Conservation (phyloP, 2,113 vertebrate species). For the Miniopterus natalensis region DNA sequence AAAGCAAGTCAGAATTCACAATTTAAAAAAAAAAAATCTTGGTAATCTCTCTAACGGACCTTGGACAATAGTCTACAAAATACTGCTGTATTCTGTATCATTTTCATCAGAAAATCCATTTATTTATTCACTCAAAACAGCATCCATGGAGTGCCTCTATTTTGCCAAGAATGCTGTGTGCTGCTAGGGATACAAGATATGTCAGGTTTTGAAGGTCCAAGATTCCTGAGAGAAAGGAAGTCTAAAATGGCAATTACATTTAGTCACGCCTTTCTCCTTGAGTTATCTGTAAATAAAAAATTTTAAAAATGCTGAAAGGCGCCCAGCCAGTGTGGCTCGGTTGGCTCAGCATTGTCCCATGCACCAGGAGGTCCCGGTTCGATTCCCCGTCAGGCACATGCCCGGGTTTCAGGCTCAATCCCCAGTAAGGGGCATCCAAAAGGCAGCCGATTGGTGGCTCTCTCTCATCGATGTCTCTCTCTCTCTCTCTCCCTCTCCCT, state of each 20-base stretch:
- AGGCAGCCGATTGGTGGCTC: not conserved
- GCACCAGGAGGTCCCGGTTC: too few relatives aligned
- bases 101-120: not conserved
- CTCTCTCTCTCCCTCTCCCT: too few relatives aligned
- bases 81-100: not conserved
- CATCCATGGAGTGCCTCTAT: not conserved
- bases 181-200: not conserved
- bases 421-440: too few relatives aligned
- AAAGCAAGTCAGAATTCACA: not conserved
- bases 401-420: too few relatives aligned
- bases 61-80: slow-evolving; percentile 4
- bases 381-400: too few relatives aligned
- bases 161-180: not conserved
- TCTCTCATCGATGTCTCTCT: too few relatives aligned
- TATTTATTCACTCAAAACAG: slow-evolving; percentile 35
- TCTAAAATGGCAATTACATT: not conserved
- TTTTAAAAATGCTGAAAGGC: not conserved
- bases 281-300: not conserved
- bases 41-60: not conserved
- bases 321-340: too few relatives aligned
- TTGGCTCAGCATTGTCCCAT: too few relatives aligned
- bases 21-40: not conserved
- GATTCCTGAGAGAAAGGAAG: not conserved
- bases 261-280: not conserved
- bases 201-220: not conserved